phyloP scores from a whole-genome alignment of 2,113 vertebrate genomes.

The Mustela nigripes region DNA sequence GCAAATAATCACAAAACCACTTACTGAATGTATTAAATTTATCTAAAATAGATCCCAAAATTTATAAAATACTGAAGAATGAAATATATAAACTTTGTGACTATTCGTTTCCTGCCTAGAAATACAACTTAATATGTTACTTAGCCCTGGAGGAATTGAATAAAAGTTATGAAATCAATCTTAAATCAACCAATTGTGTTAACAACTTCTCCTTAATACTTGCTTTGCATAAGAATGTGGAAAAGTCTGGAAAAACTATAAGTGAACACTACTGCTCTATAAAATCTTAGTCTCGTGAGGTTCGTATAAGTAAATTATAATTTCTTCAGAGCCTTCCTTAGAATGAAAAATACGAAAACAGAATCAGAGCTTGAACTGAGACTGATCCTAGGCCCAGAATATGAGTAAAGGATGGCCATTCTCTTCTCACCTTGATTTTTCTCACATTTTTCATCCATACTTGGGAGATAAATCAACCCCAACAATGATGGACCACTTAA shows the following conservation, averaged over 20 bases:
- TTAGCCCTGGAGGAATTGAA: background rate
- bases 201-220: background rate
- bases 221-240: background rate
- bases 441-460: background rate
- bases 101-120: background rate
- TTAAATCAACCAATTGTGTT: conserved; percentile 18
- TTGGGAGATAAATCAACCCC: background rate
- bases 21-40: background rate
- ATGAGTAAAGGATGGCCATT: background rate
- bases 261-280: background rate
- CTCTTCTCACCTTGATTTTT: background rate
- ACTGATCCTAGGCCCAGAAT: background rate
- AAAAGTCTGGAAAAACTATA: background rate
- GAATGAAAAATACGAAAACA: background rate
- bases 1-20: background rate
- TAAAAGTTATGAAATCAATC: background rate
- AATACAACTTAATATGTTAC: background rate
- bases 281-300: background rate
- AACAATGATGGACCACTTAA: background rate
- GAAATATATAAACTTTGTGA: background rate
- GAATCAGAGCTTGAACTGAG: background rate
- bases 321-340: background rate
- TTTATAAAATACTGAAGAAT: background rate
- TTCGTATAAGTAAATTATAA: background rate
- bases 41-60: background rate